A percentile compares a stretch with the other conserved stretches of the same genome.
phyloP scores from a whole-genome alignment of 2,113 vertebrate genomes.

The Anhinga anhinga region DNA sequence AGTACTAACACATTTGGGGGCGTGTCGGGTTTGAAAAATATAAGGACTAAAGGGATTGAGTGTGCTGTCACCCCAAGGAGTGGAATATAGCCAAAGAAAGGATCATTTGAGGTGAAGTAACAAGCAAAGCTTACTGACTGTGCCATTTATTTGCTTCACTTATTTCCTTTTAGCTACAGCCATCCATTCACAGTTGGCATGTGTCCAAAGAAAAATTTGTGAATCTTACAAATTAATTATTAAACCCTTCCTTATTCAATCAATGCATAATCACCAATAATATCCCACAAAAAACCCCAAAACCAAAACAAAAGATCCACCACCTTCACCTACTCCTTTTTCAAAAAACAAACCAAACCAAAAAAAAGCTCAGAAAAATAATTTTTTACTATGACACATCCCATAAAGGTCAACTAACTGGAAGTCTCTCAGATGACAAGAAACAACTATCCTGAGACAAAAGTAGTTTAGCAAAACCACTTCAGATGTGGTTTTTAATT shows the following conservation, averaged over 20 bases:
- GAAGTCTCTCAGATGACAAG: background rate
- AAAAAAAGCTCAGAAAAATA: background rate
- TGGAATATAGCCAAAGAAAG: conserved; percentile 9
- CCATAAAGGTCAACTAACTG: background rate
- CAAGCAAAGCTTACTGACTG: conserved; percentile 11
- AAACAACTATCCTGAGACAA: background rate
- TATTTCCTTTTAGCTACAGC: conserved; percentile 29
- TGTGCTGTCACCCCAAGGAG: background rate
- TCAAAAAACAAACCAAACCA: background rate
- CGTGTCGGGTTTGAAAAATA: background rate
- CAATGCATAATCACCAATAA: background rate
- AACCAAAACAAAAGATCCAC: background rate
- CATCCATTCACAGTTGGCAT: background rate
- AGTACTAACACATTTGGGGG: background rate
- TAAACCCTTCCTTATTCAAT: conserved; percentile 20
- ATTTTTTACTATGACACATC: background rate
- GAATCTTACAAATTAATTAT: conserved; percentile 24
- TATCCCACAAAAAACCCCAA: background rate
- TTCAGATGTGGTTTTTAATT: background rate
- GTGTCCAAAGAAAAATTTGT: background rate
- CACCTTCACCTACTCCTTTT: background rate
- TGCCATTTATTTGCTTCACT: conserved; percentile 20
- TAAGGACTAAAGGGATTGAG: background rate
- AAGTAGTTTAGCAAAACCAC: background rate
- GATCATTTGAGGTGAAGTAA: conserved; percentile 33